Percentiles rank a stretch among this genome's conserved stretches.
phyloP scores from a whole-genome alignment of 2,113 vertebrate genomes.

The Melospiza melodia region DNA sequence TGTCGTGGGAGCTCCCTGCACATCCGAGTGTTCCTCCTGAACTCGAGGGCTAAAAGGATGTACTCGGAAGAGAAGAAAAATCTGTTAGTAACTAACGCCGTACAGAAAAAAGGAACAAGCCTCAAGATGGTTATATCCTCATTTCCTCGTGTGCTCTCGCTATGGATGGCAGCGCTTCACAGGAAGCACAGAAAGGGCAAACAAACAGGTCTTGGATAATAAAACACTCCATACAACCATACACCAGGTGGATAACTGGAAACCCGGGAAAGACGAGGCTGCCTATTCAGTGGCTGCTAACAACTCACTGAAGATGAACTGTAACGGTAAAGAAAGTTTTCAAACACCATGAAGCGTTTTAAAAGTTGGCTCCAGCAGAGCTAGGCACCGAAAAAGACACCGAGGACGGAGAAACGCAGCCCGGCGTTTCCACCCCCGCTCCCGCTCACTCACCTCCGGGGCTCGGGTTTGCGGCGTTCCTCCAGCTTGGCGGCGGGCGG shows the following conservation, averaged over 20 bases:
- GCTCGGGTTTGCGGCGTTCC: constrained; percentile 72
- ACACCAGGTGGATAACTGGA: neutral
- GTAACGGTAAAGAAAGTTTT: neutral
- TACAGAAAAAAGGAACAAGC: neutral
- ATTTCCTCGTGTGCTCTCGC: neutral
- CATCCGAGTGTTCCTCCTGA: neutral
- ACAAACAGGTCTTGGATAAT: neutral
- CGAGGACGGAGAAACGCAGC: fast-evolving
- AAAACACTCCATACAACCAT: neutral
- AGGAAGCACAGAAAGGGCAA: neutral
- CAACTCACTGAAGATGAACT: fast-evolving
- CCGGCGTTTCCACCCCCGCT: neutral
- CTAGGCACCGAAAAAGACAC: neutral
- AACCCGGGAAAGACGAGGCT: neutral
- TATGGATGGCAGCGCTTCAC: neutral
- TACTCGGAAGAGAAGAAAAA: neutral
- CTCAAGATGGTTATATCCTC: neutral
- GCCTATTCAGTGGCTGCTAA: neutral
- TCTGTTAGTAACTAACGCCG: neutral
- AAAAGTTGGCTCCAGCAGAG: neutral
- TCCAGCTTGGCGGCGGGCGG: constrained; percentile 69
- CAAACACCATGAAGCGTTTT: fast-evolving
- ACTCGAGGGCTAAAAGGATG: neutral
- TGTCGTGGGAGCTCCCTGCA: neutral
- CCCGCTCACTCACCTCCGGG: constrained; percentile 66